Base-by-base conservation (phyloP, 2,797 vertebrate species). In the Amniataba percoides region DNA sequence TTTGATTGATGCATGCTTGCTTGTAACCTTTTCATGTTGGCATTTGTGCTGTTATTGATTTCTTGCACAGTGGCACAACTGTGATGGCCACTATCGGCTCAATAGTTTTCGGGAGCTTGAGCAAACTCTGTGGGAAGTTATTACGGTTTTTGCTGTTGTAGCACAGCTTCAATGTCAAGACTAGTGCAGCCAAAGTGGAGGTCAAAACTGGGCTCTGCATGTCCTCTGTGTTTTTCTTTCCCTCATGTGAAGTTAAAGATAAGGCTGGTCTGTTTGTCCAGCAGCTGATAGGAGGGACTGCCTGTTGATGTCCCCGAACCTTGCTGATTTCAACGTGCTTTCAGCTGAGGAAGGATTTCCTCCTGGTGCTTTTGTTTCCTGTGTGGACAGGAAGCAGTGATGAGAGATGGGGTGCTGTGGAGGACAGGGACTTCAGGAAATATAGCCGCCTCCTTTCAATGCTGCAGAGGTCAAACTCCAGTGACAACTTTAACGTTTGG, bases 271-370 rank as follows among this genome's bases (percentile, higher is more conserved):
- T 93, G 90, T 94, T 94, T 94, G 86, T 89, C 70, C 85, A 92
- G 87, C 56, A 80, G 87, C 87, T 88, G 92, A 92, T 92, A 87
- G 80, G 62, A 27, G 49, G 43, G 49, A 69, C 74, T 70, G 5
- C 64, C 40, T 61, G 79, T 84, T 83, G 51, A 77, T 81, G 52
- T 69, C 83, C 71, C 75, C 78, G 34, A 64, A 71, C 74, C 68
- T 70, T 63, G 74, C 73, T 84, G 74, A 87, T 84, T 89, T 85
- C 70, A 77, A 85, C 31, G 52, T 71, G 86, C 85, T 93, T 94
- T 94, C 74, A 90, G 88, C 78, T 83, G 60, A 73, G 87, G 89
- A 94, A 92, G 93, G 91, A 93, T 94, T 95, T 96, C 94, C 94
- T 95, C 81, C 81, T 82, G 78, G 72, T 81, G 80, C 75, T 88